Evolutionary conservation across 2,797 vertebrate genomes (phyloP), one percentile per base, ranked within the genome.

Genomic region (Natrix natrix): DNA sequence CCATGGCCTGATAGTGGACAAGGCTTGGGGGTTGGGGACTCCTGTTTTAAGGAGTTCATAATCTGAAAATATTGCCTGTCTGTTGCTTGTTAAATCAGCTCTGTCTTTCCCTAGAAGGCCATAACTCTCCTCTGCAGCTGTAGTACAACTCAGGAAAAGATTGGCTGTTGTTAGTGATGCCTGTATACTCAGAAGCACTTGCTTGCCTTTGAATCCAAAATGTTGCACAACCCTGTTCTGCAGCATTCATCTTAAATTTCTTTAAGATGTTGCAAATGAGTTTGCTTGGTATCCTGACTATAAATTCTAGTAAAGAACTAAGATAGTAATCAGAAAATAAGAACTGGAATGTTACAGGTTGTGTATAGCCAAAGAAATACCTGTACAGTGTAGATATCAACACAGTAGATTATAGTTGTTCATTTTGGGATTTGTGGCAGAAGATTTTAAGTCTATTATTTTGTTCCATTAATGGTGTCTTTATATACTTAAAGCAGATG

Each of bases 211-310:
- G 20, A 48, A 83, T 83, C 0, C 37, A 83, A 48, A 83, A 48
- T 12, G 37, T 43, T 83, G 10, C 10, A 43, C 37, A 48, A 78
- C 8, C 20, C 16, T 78, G 37, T 95, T 4, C 20, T 93, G 60
- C 89, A 95, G 52, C 24, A 17, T n/a, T 57, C 43, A 37, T 48
- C 16, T 69, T 90, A 22, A 26, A 78, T 32, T 43, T 8, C 12
- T 90, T 89, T 55, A 88, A 88, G 37, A 60, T 87, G 20, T 13
- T 95, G 59, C 63, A 95, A 89, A 69, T 83, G 87, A 88, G 86
- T 61, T 74, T 91, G 56, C 63, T 60, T 93, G 52, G 1, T 48
- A 5, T 20, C 54, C 56, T 87, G 43, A 69, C 57, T 89, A 37
- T 89, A 13, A 83, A 17, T 86, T 95, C 55, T 28, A 20, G 59